phyloP scores from a whole-genome alignment of 2,113 vertebrate species.

The Tetrao urogallus region DNA sequence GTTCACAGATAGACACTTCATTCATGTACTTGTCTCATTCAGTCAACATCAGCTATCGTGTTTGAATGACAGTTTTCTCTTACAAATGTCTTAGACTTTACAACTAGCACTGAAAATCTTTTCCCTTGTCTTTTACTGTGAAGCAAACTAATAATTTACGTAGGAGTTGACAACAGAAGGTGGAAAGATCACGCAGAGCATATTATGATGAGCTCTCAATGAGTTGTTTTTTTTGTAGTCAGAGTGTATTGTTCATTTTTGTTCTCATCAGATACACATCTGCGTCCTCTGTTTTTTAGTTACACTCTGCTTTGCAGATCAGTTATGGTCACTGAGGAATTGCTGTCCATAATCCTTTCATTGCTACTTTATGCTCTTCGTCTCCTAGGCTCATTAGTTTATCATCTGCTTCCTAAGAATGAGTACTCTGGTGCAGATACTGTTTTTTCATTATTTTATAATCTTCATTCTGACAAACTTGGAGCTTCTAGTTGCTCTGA shows the following conservation, averaged over 20 bases:
- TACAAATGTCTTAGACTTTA: neutral
- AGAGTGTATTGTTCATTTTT: neutral
- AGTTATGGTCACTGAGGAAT: neutral
- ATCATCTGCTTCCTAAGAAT: neutral
- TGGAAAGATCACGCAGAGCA: neutral
- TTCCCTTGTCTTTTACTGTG: neutral
- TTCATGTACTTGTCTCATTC: neutral
- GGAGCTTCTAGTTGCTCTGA: neutral
- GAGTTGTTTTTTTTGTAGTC: neutral
- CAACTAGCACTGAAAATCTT: neutral
- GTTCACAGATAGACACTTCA: neutral
- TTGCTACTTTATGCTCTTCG: neutral
- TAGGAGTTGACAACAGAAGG: neutral
- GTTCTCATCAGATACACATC: neutral
- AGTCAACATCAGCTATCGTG: neutral
- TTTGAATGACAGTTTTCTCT: neutral
- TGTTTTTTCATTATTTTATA: neutral
- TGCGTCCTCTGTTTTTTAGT: neutral
- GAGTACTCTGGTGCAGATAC: neutral
- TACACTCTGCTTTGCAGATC: fast-evolving
- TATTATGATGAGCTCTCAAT: neutral
- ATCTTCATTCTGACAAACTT: neutral
- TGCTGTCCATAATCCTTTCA: neutral
- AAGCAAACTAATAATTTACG: neutral
- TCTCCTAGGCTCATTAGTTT: neutral